A percentile compares a stretch with the other conserved stretches of the same genome.
Conservation (phyloP, 2,888 invertebrate species). For the Dynastes grantii region DNA sequence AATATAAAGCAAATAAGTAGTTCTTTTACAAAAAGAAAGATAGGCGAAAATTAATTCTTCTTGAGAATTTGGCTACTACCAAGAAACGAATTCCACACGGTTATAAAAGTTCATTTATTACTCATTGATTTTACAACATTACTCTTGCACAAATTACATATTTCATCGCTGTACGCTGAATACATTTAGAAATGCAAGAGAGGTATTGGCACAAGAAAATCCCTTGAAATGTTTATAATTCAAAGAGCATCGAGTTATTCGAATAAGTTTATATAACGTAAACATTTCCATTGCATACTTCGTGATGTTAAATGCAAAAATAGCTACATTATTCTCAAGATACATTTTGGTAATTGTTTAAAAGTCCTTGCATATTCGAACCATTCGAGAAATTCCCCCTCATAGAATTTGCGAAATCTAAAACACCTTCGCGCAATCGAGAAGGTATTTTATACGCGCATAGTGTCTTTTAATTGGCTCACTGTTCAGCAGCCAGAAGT, state of each 20-base stretch:
- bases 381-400: background rate
- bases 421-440: constrained; percentile 13
- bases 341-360: background rate
- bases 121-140: too few relatives aligned
- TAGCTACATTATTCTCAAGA: background rate
- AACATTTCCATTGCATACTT: background rate
- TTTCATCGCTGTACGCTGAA: too few relatives aligned
- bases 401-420: constrained; percentile 4
- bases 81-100: too few relatives aligned
- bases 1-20: background rate
- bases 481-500: constrained; percentile 34
- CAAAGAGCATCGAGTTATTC: too few relatives aligned
- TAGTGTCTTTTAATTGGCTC: constrained; percentile 41
- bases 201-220: background rate
- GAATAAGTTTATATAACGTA: background rate
- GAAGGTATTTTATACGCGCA: constrained; percentile 9
- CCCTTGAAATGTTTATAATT: background rate
- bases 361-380: background rate
- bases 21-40: too few relatives aligned
- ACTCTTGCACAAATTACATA: too few relatives aligned
- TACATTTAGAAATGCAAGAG: too few relatives aligned
- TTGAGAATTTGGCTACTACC: too few relatives aligned
- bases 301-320: background rate
- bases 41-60: too few relatives aligned
- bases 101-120: too few relatives aligned